Base-by-base conservation (phyloP, 2,797 vertebrate species). In the Liparis tanakae region DNA sequence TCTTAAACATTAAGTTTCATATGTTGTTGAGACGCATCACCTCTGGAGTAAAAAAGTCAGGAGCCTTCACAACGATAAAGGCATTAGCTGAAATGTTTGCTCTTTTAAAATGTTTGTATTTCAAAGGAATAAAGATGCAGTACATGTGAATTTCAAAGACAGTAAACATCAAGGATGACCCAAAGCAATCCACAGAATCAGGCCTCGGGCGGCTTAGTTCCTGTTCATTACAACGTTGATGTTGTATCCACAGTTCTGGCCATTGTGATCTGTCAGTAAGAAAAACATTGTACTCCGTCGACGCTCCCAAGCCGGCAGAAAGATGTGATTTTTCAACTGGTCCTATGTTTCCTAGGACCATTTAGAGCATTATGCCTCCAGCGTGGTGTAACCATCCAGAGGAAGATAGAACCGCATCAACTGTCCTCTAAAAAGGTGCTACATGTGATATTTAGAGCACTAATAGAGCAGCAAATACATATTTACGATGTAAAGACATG, bases 291-390 rank as follows among this genome's bases (percentile, higher is more conserved):
- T 25, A 13, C 10, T 58, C 5, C 0, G 43, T 43, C 60, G 48
- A 46, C 0, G 34, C 18, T 72, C 30, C 13, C 1, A 18, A 20
- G 18, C 39, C 55, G 76, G 50, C 36, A 69, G 5, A 41, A 62
- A 57, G 43, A 69, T 71, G 30, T 30, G 30, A 36, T 76, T 46
- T 81, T 57, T 67, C 70, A 73, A 59, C 43, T 39, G 63, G 46
- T 63, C 18, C 10, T 4, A 33, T 50, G 46, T 70, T 56, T 64
- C 76, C 1, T 48, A 41, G 10, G 39, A 41, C 39, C 25, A 30
- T 30, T 30, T 30, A 30, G 39, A 12, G 12, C 10, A 41, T 8
- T 41, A 41, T 41, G 39, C 37, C 37, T 37, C 37, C 37, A 37
- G 37, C 37, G 10, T 8, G 15, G 10, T 17, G 43, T 37, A 14